Evolutionary conservation across 1,140 invertebrate species (phyloP), one percentile per base, ranked within the genome.

Genomic region (Psilanteris sp.): DNA sequence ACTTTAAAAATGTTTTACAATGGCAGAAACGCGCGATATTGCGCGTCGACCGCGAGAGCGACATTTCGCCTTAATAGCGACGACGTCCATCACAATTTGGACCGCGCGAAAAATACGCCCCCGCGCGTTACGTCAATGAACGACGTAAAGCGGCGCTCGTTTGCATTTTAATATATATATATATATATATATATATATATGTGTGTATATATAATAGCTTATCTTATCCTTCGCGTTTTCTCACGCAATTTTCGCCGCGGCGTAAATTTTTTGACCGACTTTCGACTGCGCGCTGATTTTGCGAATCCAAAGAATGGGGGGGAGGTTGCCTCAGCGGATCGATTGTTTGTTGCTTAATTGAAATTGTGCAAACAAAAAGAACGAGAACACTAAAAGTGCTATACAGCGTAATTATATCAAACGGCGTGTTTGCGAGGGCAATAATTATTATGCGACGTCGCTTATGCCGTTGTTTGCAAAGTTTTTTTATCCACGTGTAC

Each of bases 371-470:
- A 22, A 14, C 15, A 6, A 11, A 10, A n/a, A 37, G 22, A 15
- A 24, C 5, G 13, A 10, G 11, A 20, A 20, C 10, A 13, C 52
- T n/a, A 18, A 29, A 34, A 61, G 31, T 18, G 15, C 54, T 48
- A 37, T 39, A 31, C 32, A 11, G 37, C 31, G 31, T 44, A 52
- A 55, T 48, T 52, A 55, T 8, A 4, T 22, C 31, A 18, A 27
- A 61, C 29, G 13, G 13, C 15, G 32, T 32, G 55, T 64, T 50
- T 14, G 32, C 32, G 29, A 34, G 48, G 5, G 29, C 16, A 27
- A 55, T 55, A 67, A 67, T 67, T 67, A 55, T 48, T 22, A 44
- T 15, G 62, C 39, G 48, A 54, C 39, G 36, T 55, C 37, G 62
- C 39, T 55, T 67, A 48, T 37, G 37, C 14, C 39, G 48, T 37